These are phyloP conservation scores for Hippasteria phrygiana DNA, from an alignment of 53 echinoderm and acorn worm genomes.

Conservation along the genomic window DNA sequence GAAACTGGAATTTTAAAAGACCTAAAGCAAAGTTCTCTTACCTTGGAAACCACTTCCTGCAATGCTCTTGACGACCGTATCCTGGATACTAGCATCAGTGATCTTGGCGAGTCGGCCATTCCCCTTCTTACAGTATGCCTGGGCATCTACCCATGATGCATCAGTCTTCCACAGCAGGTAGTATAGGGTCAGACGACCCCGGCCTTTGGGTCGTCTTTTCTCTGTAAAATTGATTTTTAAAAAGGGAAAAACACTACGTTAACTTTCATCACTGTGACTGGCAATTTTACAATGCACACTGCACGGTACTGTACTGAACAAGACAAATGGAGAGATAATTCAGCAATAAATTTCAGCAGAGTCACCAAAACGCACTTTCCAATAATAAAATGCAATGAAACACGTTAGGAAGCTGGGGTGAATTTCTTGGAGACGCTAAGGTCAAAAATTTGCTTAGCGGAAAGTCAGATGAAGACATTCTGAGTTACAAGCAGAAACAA, in stretches of 20 bases:
- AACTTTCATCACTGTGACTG: not conserved
- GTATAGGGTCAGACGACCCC: not conserved
- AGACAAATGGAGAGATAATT: too few relatives aligned
- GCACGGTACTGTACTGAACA: too few relatives aligned
- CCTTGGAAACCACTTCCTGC: not conserved
- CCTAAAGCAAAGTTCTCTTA: not conserved
- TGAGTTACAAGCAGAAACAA: too few relatives aligned
- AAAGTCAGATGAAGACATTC: too few relatives aligned
- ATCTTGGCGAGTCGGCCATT: slow-evolving; percentile 19
- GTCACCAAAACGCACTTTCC: too few relatives aligned
- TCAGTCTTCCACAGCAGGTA: slow-evolving; percentile 26
- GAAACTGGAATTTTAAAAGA: not conserved
- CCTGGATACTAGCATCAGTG: slow-evolving; percentile 3
- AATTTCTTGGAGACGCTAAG: too few relatives aligned
- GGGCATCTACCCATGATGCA: slow-evolving; percentile 30
- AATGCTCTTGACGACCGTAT: slow-evolving; percentile 6
- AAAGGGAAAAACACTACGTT: not conserved
- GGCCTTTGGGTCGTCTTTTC: slow-evolving; percentile 6
- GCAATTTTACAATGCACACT: too few relatives aligned
- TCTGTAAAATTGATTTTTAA: not conserved
- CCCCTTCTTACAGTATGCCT: not conserved
- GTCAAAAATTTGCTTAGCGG: too few relatives aligned
- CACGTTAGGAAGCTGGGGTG: too few relatives aligned
- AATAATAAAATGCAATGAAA: too few relatives aligned
- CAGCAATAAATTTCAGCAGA: too few relatives aligned